Conservation (phyloP, 2,113 vertebrate species). For the Murina feae region DNA sequence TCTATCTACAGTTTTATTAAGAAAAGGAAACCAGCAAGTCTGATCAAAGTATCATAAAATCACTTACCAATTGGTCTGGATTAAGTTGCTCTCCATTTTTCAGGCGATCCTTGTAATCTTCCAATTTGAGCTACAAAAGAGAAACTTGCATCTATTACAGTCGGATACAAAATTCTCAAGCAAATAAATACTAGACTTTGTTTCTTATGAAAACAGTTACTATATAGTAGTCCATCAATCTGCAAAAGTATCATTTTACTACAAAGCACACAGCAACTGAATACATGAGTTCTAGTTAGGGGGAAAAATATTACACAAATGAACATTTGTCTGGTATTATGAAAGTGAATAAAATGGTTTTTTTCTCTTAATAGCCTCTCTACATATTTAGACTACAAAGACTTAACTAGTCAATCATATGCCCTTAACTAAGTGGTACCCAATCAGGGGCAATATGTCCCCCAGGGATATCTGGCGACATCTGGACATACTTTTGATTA, state of each 20-base stretch:
- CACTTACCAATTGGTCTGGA: slow-evolving; percentile 73
- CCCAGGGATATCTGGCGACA: neutral
- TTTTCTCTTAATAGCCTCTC: neutral
- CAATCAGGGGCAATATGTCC: neutral
- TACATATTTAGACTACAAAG: neutral
- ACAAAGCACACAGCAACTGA: neutral
- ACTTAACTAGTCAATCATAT: neutral
- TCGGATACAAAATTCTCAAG: slow-evolving; percentile 10
- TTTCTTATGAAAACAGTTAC: slow-evolving; percentile 1
- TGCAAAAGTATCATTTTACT: neutral
- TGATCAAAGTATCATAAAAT: neutral
- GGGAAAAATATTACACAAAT: neutral
- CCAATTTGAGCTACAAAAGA: slow-evolving; percentile 72
- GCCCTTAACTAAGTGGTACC: neutral
- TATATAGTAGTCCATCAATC: neutral
- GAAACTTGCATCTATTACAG: slow-evolving; percentile 12
- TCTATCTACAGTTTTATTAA: neutral
- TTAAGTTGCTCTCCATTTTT: slow-evolving; percentile 75
- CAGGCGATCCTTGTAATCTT: slow-evolving; percentile 74
- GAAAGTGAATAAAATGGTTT: neutral
- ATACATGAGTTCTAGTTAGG: neutral
- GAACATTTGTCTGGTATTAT: neutral
- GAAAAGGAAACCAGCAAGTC: neutral
- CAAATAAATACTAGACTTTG: neutral
- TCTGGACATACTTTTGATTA: neutral